Base-by-base conservation (phyloP, 2,113 vertebrate genomes). In the Oryzias melastigma region DNA sequence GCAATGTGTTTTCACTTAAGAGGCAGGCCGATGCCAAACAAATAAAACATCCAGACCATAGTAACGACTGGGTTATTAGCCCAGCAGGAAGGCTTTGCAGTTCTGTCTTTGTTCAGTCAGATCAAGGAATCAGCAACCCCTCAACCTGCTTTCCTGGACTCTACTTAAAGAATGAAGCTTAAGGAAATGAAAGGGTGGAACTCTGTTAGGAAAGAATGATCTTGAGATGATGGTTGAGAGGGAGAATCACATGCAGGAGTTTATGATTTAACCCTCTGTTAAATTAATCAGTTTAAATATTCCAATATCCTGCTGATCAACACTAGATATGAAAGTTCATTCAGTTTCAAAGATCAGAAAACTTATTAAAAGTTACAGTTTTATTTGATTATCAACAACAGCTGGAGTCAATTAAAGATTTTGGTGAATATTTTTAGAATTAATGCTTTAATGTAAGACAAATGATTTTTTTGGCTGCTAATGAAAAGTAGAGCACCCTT, bases 121-220 rank as follows among this genome's bases (percentile, higher is more conserved):
- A 61, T 66, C 52, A 8, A 13, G 57, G 62, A 35, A 35, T 3
- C 60, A 60, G 25, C 18, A 46, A 35, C n/a, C 46, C 25, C 40
- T 35, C 63, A 47, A n/a, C 15, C 10, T 46, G 17, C 14, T 63
- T 59, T 75, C 18, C 24, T 51, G 52, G 41, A 4, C 27, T 65
- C 52, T 20, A 42, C 16, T 49, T 40, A 29, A 48, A 52, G 47
- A 35, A 35, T 35, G 35, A 35, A 35, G 10, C 10, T 10, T 2
- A 12, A 10, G 65, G 71, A 80, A 79, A 49, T 70, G 55, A 49
- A 45, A 73, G 72, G 73, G 71, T 78, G 75, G 64, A 57, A 77
- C 65, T 46, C 7, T 65, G 1, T 75, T 58, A 74, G 57, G 71
- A 55, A 73, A 16, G 47, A 43, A 1, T 0, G 3, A 2, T 47